Evolutionary conservation across 2,113 vertebrate species (phyloP), one percentile per base, ranked within the genome.

Genomic region (Hippocampus mohnikei): DNA sequence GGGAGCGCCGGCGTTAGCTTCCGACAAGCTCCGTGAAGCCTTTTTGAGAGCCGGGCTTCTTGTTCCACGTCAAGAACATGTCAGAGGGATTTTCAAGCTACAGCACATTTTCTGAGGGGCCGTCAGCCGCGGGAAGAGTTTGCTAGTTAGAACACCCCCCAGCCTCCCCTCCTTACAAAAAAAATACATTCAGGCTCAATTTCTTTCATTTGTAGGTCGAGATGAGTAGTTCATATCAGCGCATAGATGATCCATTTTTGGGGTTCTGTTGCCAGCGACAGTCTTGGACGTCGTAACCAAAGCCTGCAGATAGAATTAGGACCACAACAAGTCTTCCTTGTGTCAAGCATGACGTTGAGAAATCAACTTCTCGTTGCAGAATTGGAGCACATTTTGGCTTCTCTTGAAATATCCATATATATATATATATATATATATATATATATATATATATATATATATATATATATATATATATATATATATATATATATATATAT

Each of bases 1-100:
- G 7, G 11, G 0, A 60, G 58, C 58, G 33, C 58, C 27, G 20
- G 4, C 15, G 58, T 33, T 60, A 60, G 27, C 58, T 27, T 33
- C 58, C 58, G 58, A 60, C 58, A 60, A 33, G 58, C 27, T 15
- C 27, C 33, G 27, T 60, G 58, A 60, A 60, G 58, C 58, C 58
- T 60, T 60, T 60, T 60, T 60, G 25, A 60, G 27, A 33, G 27
- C 33, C 27, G 5, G 58, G 27, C 27, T 5, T 60, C 58, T 60
- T 60, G 58, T 60, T 33, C 33, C 27, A 60, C 8, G 58, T 60
- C 58, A 29, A 37, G 27, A 33, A 33, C 15, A 33, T 60, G 58
- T 60, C 58, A 33, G 58, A 33, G 12, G 55, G 23, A 12, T 58
- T 25, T 11, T 58, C 1, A 13, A 27, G n/a, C 55, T 27, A n/a